Evolutionary conservation across 2,113 vertebrate species (phyloP).

Genomic region (Tetrao urogallus): DNA sequence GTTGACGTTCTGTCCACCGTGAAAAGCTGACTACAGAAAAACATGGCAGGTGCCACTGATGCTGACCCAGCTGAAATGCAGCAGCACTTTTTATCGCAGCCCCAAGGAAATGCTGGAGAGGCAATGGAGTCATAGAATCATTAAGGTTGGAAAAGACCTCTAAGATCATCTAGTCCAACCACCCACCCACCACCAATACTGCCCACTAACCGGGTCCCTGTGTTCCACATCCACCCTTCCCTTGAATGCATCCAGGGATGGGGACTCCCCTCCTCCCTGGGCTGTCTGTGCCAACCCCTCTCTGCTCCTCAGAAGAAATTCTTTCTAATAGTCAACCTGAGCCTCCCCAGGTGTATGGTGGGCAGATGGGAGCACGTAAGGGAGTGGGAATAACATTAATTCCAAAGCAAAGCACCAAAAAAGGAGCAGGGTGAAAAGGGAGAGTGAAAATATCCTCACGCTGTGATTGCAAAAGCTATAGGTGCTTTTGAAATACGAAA

Average conservation of each 20-base stretch:
- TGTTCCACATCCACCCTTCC: too few relatives aligned
- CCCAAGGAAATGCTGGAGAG: background rate
- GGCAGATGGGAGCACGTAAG: background rate
- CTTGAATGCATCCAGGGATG: too few relatives aligned
- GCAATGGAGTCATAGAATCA: too few relatives aligned
- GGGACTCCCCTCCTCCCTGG: too few relatives aligned
- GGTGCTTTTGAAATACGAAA: background rate
- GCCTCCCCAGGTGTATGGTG: background rate
- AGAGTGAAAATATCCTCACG: background rate
- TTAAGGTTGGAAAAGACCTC: too few relatives aligned
- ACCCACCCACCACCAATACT: too few relatives aligned
- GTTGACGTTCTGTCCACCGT: background rate
- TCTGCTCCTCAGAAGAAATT: too few relatives aligned
- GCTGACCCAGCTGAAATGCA: background rate
- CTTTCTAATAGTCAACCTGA: too few relatives aligned
- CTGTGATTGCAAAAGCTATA: background rate
- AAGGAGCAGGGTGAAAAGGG: background rate
- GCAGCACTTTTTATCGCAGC: background rate
- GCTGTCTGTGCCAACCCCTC: too few relatives aligned
- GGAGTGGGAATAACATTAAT: background rate
- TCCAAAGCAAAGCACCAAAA: background rate
- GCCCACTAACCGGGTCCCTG: too few relatives aligned
- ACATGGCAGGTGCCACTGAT: background rate
- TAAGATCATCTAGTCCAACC: too few relatives aligned
- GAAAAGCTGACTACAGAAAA: background rate